Evolutionary conservation across 2,888 invertebrate genomes (phyloP), one percentile per base, ranked within the genome.

Genomic region (Colletes collaris): DNA sequence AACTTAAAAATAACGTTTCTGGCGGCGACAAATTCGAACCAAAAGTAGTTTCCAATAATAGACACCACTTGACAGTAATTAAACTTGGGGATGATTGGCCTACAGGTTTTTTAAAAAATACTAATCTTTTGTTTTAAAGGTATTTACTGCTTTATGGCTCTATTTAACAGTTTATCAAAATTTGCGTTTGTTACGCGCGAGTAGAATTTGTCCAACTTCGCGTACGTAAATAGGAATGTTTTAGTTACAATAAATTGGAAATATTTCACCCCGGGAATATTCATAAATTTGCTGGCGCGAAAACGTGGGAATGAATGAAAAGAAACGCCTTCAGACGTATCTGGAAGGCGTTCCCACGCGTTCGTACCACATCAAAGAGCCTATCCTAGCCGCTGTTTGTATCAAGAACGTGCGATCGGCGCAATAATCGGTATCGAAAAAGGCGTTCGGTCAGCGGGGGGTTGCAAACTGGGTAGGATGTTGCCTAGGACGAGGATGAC

Each of bases 291-390:
- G 35, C 35, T 19, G 53, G 56, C 49, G 50, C 35, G 63, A 66
- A 75, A 77, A 83, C 85, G 87, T 86, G 86, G 85, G 86, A 87
- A 87, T 84, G 76, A 79, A 69, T 70, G 77, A 77, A 78, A 70
- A 79, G 81, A 83, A 85, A 83, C 77, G 70, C 72, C 64, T 58
- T 8, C 53, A 59, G 68, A 79, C 71, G 78, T 81, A 73, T 85
- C 86, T 80, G 60, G 65, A 79, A 86, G 86, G 87, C 85, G 81
- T 86, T 86, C 87, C 86, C 86, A 86, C 86, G 86, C 83, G 85
- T 63, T 69, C 73, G 35, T 76, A 65, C 73, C 56, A 58, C 63
- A 60, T 65, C 77, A 58, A 65, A 74, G 71, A 37, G 76, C 72
- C 86, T 82, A 82, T 84, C 71, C 83, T 77, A 86, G 76, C 37